A percentile compares a stretch with the other conserved stretches of the same genome.
Conservation (phyloP, 2,888 invertebrate genomes). For the Leptinotarsa tumamoca region DNA sequence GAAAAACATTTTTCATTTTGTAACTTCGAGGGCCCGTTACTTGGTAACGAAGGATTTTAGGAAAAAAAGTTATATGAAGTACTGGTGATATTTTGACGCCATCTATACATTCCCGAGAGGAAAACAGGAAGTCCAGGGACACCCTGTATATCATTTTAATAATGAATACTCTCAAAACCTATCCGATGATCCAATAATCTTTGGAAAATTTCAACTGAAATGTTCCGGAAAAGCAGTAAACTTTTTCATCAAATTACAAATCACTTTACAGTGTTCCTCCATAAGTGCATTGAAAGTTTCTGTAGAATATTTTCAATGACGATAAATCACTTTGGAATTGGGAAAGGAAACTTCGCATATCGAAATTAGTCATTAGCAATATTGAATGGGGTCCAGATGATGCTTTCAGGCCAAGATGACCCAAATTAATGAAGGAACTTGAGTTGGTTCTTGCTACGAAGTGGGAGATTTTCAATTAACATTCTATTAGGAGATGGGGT, state of each 20-base stretch:
- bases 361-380: slow-evolving; percentile 1
- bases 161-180: too few relatives aligned
- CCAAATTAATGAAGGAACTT: neutral
- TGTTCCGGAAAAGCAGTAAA: neutral
- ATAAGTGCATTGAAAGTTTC: neutral
- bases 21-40: too few relatives aligned
- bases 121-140: too few relatives aligned
- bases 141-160: too few relatives aligned
- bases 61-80: too few relatives aligned
- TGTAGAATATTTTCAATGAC: neutral
- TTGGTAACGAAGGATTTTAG: too few relatives aligned
- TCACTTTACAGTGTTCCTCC: neutral
- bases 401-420: neutral
- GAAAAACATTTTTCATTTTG: too few relatives aligned
- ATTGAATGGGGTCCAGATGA: neutral
- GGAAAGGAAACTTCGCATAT: neutral
- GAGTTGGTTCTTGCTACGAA: neutral
- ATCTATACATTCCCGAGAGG: too few relatives aligned
- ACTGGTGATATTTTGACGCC: too few relatives aligned
- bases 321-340: neutral
- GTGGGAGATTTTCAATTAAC: neutral
- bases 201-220: neutral
- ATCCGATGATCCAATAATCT: neutral
- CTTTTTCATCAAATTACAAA: neutral
- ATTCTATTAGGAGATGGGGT: neutral